Conservation (phyloP, 1,140 invertebrate species). For the Papilio helenus region DNA sequence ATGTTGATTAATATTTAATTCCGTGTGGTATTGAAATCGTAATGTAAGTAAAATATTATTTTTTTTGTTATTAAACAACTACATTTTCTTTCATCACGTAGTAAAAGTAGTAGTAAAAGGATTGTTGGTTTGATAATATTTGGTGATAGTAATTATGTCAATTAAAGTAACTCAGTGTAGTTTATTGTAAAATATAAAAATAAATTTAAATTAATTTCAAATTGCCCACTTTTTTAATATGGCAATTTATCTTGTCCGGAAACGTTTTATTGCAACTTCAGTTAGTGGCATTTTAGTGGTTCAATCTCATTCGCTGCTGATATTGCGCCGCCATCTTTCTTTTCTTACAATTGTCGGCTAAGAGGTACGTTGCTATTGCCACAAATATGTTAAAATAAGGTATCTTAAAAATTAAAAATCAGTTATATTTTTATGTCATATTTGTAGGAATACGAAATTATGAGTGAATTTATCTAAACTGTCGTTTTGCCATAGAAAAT, state of each 20-base stretch:
- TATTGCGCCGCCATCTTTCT: constrained; percentile 76
- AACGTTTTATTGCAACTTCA: constrained; percentile 45
- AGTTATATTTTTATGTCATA: constrained; percentile 34
- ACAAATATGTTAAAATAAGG: constrained; percentile 52
- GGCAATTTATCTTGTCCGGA: constrained; percentile 41
- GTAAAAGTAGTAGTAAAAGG: constrained; percentile 1
- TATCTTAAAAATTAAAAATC: constrained; percentile 41
- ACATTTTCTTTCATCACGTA: not conserved
- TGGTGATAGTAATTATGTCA: not conserved
- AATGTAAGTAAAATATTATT: constrained; percentile 1
- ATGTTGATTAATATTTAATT: not conserved
- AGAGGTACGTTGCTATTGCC: constrained; percentile 69
- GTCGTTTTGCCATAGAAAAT: constrained; percentile 41
- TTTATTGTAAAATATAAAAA: not conserved
- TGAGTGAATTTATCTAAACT: constrained; percentile 21
- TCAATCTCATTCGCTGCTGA: constrained; percentile 52
- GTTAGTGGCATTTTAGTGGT: constrained; percentile 31
- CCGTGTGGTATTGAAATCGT: not conserved
- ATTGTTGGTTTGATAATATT: not conserved
- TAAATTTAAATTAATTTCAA: constrained; percentile 8
- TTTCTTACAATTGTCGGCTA: constrained; percentile 72
- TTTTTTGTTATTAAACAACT: not conserved
- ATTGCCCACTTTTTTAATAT: constrained; percentile 6
- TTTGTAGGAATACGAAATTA: constrained; percentile 22
- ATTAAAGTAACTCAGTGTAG: not conserved